Evolutionary conservation across 2,797 vertebrate species (phyloP).

Genomic region (Myotis daubentonii): DNA sequence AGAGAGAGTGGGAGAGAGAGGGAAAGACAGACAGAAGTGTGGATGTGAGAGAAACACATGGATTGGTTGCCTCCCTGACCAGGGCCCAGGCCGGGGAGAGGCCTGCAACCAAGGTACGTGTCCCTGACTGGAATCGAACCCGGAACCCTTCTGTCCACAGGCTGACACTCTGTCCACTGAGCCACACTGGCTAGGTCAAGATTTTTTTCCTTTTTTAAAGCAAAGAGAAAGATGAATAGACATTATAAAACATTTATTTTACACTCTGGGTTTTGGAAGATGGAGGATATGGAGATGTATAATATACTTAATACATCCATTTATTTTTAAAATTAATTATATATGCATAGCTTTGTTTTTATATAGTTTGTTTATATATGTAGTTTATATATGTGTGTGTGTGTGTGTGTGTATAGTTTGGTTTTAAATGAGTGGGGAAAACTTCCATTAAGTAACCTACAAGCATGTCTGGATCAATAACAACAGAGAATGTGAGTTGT

Average conservation of each 20-base stretch:
- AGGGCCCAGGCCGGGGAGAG: no score
- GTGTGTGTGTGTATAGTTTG: neutral
- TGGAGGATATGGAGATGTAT: neutral
- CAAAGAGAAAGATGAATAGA: slow-evolving; percentile 28
- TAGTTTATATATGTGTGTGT: no score
- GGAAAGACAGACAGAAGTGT: no score
- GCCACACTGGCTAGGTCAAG: no score
- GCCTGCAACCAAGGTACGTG: no score
- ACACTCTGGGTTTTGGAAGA: neutral
- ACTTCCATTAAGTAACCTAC: neutral
- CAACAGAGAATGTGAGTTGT: neutral
- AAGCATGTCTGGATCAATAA: neutral
- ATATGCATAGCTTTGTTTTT: neutral
- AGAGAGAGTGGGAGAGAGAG: no score
- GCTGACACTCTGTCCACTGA: no score
- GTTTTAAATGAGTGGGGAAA: slow-evolving; percentile 24
- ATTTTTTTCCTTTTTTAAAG: slow-evolving; percentile 45
- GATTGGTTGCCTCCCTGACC: no score
- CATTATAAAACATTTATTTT: slow-evolving; percentile 42
- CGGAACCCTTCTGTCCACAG: no score
- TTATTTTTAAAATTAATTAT: neutral
- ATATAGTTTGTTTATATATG: neutral
- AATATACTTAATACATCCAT: neutral
- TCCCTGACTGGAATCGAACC: no score
- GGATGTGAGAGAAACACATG: no score